Percentiles rank a stretch among this genome's conserved stretches.
phyloP scores from a whole-genome alignment of 1,140 invertebrate species.

The Babylonia areolata region DNA sequence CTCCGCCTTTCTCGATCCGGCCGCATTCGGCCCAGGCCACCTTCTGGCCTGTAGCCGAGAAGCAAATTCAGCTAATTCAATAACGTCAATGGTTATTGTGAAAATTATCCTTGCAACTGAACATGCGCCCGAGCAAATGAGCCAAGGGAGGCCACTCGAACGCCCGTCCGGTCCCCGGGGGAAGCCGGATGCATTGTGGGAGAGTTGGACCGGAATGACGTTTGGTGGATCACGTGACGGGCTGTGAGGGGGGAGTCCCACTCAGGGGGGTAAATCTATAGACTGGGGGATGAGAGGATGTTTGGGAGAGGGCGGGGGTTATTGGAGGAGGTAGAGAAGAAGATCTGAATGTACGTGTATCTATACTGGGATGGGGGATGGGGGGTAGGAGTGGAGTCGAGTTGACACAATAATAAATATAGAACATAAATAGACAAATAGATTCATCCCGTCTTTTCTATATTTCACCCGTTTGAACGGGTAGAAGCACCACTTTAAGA shows the following conservation, averaged over 20 bases:
- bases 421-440: no score
- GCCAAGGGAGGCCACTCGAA: slow-evolving; percentile 3
- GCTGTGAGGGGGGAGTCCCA: slow-evolving; percentile 25
- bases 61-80: slow-evolving; percentile 49
- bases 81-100: slow-evolving; percentile 51
- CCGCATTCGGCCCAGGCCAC: slow-evolving; percentile 16
- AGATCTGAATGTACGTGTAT: no score
- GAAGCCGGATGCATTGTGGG: slow-evolving; percentile 39
- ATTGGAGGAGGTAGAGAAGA: background rate
- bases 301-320: background rate
- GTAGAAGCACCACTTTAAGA: no score
- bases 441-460: no score
- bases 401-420: no score
- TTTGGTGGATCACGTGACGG: slow-evolving; percentile 34
- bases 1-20: slow-evolving; percentile 13
- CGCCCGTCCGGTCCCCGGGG: slow-evolving; percentile 14
- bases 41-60: slow-evolving; percentile 41
- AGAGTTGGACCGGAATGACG: slow-evolving; percentile 14
- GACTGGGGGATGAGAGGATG: no score
- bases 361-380: no score
- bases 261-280: slow-evolving; percentile 36
- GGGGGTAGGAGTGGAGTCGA: no score
- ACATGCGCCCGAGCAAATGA: slow-evolving; percentile 26
- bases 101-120: slow-evolving; percentile 50
- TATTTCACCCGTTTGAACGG: no score